These are phyloP conservation scores for Sciaenops ocellatus DNA, from an alignment of 2,797 vertebrate genomes.

Conservation along the genomic window DNA sequence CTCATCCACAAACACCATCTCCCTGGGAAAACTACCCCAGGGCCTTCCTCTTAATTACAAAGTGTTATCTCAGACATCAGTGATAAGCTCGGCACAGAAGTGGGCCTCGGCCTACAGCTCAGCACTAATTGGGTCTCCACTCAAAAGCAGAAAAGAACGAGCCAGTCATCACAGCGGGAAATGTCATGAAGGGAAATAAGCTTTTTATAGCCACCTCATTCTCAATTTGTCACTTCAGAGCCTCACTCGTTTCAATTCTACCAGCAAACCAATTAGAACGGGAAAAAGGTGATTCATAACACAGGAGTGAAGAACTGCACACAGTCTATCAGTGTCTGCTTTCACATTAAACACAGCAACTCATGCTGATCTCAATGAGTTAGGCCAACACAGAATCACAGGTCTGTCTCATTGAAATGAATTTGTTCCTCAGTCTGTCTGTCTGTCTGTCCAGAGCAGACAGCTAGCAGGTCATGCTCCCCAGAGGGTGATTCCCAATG, in stretches of 20 bases:
- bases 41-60: conserved; percentile 58
- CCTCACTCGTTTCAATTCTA: background rate
- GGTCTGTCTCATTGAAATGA: background rate
- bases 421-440: background rate
- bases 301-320: background rate
- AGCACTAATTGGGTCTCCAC: conserved; percentile 53
- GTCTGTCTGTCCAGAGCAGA: background rate
- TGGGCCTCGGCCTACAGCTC: conserved; percentile 42
- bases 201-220: conserved; percentile 27
- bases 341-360: background rate
- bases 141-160: conserved; percentile 34
- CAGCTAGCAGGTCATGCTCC: too few relatives aligned
- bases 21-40: conserved; percentile 34
- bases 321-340: background rate
- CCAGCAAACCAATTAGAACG: background rate
- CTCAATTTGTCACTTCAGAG: conserved; percentile 6
- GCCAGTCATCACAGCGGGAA: conserved; percentile 26
- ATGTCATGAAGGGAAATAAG: conserved; percentile 21
- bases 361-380: background rate
- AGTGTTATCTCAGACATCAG: conserved; percentile 63
- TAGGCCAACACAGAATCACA: too few relatives aligned
- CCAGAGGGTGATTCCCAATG: background rate
- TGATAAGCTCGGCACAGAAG: conserved; percentile 55
- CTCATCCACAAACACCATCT: conserved; percentile 28
- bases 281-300: background rate